Evolutionary conservation across 2,113 vertebrate genomes (phyloP).

Genomic region (Corvus hawaiiensis): DNA sequence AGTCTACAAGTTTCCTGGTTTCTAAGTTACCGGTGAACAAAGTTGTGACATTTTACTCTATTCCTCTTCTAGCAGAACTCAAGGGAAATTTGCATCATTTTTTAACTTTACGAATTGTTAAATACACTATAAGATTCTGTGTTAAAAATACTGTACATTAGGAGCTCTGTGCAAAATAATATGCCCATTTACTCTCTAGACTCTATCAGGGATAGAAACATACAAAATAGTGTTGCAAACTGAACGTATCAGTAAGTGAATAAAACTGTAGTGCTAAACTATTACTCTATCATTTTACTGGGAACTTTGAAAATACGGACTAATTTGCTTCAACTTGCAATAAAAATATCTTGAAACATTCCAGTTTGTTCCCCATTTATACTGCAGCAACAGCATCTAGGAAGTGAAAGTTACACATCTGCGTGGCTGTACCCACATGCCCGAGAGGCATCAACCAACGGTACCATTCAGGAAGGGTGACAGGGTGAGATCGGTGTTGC

Average conservation of each 20-base stretch:
- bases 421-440: neutral
- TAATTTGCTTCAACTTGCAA: conserved; percentile 40
- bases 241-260: conserved; percentile 56
- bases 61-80: conserved; percentile 20
- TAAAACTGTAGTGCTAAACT: conserved; percentile 68
- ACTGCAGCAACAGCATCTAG: conserved; percentile 38
- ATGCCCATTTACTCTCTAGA: conserved; percentile 50
- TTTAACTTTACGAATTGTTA: conserved; percentile 23
- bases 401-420: neutral
- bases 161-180: conserved; percentile 68
- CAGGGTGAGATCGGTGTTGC: neutral
- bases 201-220: conserved; percentile 58
- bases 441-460: conserved; percentile 4
- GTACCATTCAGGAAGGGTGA: neutral
- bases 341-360: conserved; percentile 65
- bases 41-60: neutral
- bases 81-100: conserved; percentile 13
- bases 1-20: neutral
- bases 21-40: neutral
- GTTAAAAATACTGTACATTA: conserved; percentile 64
- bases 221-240: conserved; percentile 66
- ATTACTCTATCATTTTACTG: conserved; percentile 48
- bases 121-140: conserved; percentile 50
- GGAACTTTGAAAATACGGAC: conserved; percentile 58
- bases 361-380: conserved; percentile 69